Evolutionary conservation across 1,140 invertebrate species (phyloP).

Genomic region (Trachymyrmex septentrionalis): DNA sequence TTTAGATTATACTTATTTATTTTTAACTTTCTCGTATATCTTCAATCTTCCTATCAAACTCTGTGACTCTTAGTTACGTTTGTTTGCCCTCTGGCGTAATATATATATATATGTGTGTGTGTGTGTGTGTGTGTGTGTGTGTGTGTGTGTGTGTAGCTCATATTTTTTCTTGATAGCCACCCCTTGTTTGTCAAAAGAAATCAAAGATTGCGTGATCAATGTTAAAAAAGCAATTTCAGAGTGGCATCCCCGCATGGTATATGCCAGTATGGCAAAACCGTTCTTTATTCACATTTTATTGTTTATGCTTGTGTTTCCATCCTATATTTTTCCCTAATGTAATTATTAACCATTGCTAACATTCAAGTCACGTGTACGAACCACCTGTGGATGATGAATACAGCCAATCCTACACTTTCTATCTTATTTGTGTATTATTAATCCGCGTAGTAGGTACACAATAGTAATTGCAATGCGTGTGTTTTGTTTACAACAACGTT

Average conservation of each 20-base stretch:
- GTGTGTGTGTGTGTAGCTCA: not conserved
- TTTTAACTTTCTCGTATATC: not conserved
- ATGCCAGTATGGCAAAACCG: not conserved
- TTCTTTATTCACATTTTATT: not conserved
- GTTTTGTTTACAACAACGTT: not conserved
- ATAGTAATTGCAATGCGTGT: not conserved
- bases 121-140: not conserved
- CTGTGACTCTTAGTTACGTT: not conserved
- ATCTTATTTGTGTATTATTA: conserved; percentile 26
- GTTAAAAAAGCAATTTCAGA: conserved; percentile 16
- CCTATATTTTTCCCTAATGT: not conserved
- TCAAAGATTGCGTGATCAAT: not conserved
- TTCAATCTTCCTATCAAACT: not conserved
- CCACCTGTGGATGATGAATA: conserved; percentile 52
- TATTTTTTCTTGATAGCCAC: conserved; percentile 5
- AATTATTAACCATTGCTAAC: conserved; percentile 19
- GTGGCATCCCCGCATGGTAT: not conserved
- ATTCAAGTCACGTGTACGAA: conserved; percentile 25
- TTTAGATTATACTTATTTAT: not conserved
- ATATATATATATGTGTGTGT: not conserved
- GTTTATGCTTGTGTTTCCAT: not conserved
- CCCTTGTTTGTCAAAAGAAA: conserved; percentile 13
- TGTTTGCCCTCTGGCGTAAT: not conserved
- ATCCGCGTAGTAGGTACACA: not conserved
- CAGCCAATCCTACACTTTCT: not conserved